Conservation (phyloP, 1,140 invertebrate species). For the Bradynema listronoti region DNA sequence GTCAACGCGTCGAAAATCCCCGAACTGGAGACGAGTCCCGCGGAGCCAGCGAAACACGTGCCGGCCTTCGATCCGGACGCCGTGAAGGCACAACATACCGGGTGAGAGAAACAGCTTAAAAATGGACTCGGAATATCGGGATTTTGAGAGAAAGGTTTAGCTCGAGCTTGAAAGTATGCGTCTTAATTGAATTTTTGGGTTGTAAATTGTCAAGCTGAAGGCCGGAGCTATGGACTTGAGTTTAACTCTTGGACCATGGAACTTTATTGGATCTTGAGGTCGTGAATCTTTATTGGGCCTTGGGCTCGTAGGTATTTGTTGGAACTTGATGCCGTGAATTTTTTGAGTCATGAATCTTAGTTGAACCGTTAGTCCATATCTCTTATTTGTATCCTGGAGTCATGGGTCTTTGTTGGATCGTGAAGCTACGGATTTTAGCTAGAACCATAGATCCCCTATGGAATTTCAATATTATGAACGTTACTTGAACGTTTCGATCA, state of each 20-base stretch:
- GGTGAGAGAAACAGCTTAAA: conserved; percentile 38
- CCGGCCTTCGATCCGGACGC: conserved; percentile 50
- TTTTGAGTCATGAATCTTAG: no score
- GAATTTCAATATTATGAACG: no score
- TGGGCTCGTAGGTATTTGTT: no score
- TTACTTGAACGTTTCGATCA: no score
- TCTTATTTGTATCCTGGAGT: no score
- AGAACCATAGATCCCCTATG: no score
- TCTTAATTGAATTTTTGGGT: neutral
- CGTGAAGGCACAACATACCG: conserved; percentile 38
- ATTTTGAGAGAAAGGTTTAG: conserved; percentile 7
- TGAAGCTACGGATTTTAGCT: no score
- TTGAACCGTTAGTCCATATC: no score
- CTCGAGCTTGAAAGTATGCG: neutral
- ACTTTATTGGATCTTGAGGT: neutral
- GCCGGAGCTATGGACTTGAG: neutral
- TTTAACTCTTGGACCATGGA: neutral
- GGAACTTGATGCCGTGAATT: no score
- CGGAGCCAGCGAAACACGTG: conserved; percentile 33
- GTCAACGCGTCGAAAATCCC: conserved; percentile 8
- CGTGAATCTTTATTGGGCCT: no score
- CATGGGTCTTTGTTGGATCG: no score
- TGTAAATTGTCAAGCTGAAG: no score
- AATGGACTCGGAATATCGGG: neutral
- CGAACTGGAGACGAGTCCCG: conserved; percentile 17